phyloP scores from a whole-genome alignment of 2,113 vertebrate genomes.

The Heterochromis multidens region DNA sequence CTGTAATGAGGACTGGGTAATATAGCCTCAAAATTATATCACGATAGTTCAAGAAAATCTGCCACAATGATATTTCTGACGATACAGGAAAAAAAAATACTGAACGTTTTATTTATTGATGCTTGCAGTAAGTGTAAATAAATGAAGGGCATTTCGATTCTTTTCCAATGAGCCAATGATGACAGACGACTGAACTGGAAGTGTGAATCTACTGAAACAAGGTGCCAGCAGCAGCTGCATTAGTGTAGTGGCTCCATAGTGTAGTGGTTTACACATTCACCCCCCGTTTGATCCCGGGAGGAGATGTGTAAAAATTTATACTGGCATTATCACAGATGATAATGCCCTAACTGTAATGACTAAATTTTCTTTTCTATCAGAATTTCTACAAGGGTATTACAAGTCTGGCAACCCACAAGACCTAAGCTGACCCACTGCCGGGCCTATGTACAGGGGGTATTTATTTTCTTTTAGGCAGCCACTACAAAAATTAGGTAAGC shows the following conservation, averaged over 20 bases:
- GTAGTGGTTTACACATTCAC: neutral
- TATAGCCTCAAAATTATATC: neutral
- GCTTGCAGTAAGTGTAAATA: neutral
- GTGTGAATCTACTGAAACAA: neutral
- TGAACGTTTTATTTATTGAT: neutral
- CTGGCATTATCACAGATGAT: too few species aligned
- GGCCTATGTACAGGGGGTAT: neutral
- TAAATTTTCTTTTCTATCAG: neutral
- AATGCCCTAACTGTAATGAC: too few species aligned
- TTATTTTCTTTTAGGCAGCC: neutral
- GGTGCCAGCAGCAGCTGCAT: neutral
- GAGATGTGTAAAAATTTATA: too few species aligned
- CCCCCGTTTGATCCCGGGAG: too few species aligned
- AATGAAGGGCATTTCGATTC: neutral
- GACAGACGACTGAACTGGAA: neutral
- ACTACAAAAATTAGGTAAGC: neutral
- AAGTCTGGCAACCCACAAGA: too few species aligned
- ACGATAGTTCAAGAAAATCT: neutral
- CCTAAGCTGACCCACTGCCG: neutral
- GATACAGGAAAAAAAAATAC: neutral
- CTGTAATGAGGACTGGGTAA: neutral
- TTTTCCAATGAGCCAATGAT: too few species aligned
- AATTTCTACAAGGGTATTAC: too few species aligned
- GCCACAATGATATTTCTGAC: neutral
- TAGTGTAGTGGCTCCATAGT: accelerated